Evolutionary conservation across 2,797 vertebrate species (phyloP), one percentile per base, ranked within the genome.

Genomic region (Pangasius macronema): DNA sequence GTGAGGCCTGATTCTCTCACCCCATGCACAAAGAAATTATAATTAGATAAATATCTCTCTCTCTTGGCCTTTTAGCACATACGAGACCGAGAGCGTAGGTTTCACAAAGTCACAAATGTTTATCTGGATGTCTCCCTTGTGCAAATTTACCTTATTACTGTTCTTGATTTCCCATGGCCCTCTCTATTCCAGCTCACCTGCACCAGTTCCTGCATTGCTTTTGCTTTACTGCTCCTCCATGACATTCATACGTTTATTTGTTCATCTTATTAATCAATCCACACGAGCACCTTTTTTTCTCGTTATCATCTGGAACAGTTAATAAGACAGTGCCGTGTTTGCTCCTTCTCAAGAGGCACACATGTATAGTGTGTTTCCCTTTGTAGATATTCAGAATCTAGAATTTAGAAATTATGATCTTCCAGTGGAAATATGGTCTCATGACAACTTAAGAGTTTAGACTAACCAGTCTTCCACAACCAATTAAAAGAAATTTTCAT

Each of bases 111-210:
- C 73, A 24, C 73, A 76, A 51, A 49, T 16, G 46, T 30, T 76
- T 76, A 76, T 30, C 73, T 76, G 46, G 73, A 76, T n/a, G 46
- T 76, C 46, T 76, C 73, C 73, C 13, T 51, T 76, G 73, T 1
- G 27, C 73, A 76, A 76, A 76, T 76, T 76, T 7, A 51, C 13
- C 73, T 9, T 49, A 76, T 76, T 51, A 51, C 13, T 51, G 27
- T n/a, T 76, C 39, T 49, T 75, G 24, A 75, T 75, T 75, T 75
- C 73, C 72, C 72, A 75, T n/a, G 24, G 72, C 46, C 14, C 46
- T 18, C 46, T 76, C 24, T 49, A 27, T 76, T 76, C 27, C 46
- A 30, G 42, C 27, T 51, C 14, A n/a, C 73, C 73, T 14, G 27
- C 27, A 75, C 27, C 72, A n/a, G 46, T 75, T 75, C 24, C 72